Base-by-base conservation (phyloP, 2,888 invertebrate genomes). In the Myopa testacea region DNA sequence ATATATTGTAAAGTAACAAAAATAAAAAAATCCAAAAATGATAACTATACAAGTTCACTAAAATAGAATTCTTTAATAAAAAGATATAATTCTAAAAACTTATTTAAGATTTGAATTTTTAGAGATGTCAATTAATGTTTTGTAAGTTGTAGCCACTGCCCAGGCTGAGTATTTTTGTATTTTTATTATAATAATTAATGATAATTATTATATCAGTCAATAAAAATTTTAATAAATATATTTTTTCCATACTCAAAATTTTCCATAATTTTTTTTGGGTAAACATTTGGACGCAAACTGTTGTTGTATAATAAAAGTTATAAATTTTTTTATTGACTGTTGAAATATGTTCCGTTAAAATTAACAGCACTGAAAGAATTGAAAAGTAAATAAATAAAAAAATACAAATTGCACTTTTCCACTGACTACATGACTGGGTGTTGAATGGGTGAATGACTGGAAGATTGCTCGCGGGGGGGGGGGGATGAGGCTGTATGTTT, bases 331-430 rank as follows among this genome's bases (percentile, higher is more conserved):
- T 45, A 19, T 69, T 26, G 34, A 7, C 7, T 55, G 55, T 37
- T 55, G 26, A 45, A 70, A 70, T 70, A 34, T 70, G 52, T 70
- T 70, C 34, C 26, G 52, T 26, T 55, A 55, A 52, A 70, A 70
- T 67, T 38, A 63, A 37, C 63, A 63, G 37, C n/a, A 63, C 14
- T 37, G 14, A 14, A 63, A 63, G 12, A 63, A 8, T 6, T 5
- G 16, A 63, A 3, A 37, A 63, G 26, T 26, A 63, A 37, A 37
- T 37, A 12, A 37, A 26, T 26, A 63, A 12, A 37, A 63, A 63
- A 60, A 60, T n/a, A 60, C 26, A 60, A 37, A 37, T 12, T 60
- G 19, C 19, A 7, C 60, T 60, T 60, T 60, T 60, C 16, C 26
- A 63, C 37, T 4, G 12, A 5, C 26, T 45, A 6, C 1, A 45